phyloP scores from a whole-genome alignment of 2,797 vertebrate genomes.

The Centropyge bicolor region DNA sequence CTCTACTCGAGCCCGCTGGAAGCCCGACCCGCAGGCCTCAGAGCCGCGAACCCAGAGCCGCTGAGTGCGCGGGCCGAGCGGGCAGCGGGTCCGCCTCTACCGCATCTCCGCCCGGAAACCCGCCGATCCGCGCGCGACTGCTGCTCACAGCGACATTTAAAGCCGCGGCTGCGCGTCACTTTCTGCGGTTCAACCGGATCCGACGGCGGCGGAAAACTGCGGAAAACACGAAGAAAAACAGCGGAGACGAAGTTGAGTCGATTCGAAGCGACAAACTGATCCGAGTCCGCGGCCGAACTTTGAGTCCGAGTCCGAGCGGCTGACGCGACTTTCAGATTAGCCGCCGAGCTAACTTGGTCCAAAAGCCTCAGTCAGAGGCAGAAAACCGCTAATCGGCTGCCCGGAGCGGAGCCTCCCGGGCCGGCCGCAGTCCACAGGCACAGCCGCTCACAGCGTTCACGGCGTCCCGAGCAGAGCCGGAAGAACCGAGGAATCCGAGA shows the following conservation, averaged over 20 bases:
- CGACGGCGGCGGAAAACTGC: slow-evolving; percentile 38
- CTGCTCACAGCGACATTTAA: slow-evolving; percentile 17
- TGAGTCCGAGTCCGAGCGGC: slow-evolving; percentile 35
- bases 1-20: slow-evolving; percentile 83
- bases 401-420: not conserved
- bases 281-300: slow-evolving; percentile 27
- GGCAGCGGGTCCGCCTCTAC: slow-evolving; percentile 54
- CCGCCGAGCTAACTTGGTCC: slow-evolving; percentile 74
- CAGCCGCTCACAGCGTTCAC: slow-evolving; percentile 5
- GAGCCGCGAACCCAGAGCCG: slow-evolving; percentile 70
- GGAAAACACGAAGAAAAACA: slow-evolving; percentile 36
- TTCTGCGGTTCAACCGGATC: slow-evolving; percentile 15
- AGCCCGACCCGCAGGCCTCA: slow-evolving; percentile 89
- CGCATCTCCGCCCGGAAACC: slow-evolving; percentile 68
- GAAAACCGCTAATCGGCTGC: slow-evolving; percentile 58
- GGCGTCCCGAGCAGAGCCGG: not conserved
- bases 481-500: not conserved
- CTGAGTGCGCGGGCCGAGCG: slow-evolving; percentile 66
- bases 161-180: slow-evolving; percentile 39
- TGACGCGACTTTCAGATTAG: slow-evolving; percentile 77
- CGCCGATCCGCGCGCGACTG: slow-evolving; percentile 17
- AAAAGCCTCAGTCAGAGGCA: slow-evolving; percentile 60
- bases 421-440: slow-evolving; percentile 29
- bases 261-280: not conserved
- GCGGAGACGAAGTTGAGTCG: not conserved